A percentile compares a stretch with the other conserved stretches of the same genome.
These are phyloP conservation scores for Acronicta psi DNA, from an alignment of 2,888 invertebrate genomes.

Conservation along the genomic window DNA sequence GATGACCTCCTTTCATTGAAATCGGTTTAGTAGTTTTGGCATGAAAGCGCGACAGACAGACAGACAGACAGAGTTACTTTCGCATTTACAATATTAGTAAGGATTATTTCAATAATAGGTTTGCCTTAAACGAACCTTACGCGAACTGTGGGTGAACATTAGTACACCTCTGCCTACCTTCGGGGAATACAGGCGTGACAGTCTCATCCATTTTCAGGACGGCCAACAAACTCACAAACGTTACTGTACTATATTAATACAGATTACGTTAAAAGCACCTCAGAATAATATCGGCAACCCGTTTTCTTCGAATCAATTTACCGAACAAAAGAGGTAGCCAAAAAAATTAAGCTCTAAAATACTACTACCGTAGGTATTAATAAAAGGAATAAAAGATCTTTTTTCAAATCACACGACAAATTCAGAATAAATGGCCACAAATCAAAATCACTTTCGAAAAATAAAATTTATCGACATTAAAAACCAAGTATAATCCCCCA, in stretches of 20 bases:
- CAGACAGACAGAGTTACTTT: too few relatives aligned
- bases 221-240: too few relatives aligned
- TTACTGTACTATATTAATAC: not conserved
- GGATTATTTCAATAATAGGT: too few relatives aligned
- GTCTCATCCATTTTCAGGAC: too few relatives aligned
- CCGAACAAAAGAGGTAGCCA: slow-evolving; percentile 43
- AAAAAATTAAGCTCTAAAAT: slow-evolving; percentile 29
- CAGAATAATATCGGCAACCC: slow-evolving; percentile 25
- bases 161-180: too few relatives aligned
- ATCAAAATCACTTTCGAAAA: slow-evolving; percentile 47
- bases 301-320: slow-evolving; percentile 50
- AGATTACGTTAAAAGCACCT: not conserved
- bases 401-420: slow-evolving; percentile 29
- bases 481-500: slow-evolving; percentile 39
- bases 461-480: slow-evolving; percentile 46
- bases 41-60: too few relatives aligned
- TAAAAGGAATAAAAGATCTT: slow-evolving; percentile 23
- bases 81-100: too few relatives aligned
- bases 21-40: too few relatives aligned
- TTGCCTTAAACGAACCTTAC: too few relatives aligned
- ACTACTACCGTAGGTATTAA: slow-evolving; percentile 11
- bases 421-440: slow-evolving; percentile 34
- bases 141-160: too few relatives aligned
- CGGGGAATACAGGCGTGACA: too few relatives aligned
- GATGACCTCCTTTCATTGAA: too few relatives aligned